phyloP scores from a whole-genome alignment of 2,888 invertebrate genomes.

The Notocelia uddmanniana region DNA sequence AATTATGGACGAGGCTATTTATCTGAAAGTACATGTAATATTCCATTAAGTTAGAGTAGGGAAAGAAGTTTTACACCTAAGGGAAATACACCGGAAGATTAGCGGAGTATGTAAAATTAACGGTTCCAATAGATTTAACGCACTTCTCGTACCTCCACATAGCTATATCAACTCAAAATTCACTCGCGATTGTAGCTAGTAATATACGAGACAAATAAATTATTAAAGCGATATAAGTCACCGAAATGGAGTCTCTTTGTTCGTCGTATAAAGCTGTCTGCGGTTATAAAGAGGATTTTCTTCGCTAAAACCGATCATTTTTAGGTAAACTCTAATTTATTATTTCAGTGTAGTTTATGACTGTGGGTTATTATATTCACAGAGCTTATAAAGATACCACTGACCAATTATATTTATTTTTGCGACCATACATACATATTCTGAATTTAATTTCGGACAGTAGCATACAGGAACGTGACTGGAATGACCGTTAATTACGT shows the following conservation, averaged over 20 bases:
- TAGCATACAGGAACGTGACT: slow-evolving; percentile 53
- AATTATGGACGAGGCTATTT: background rate
- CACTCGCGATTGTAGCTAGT: background rate
- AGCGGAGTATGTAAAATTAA: background rate
- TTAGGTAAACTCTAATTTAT: slow-evolving; percentile 26
- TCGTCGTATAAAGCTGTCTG: slow-evolving; percentile 11
- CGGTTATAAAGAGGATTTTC: slow-evolving; percentile 5
- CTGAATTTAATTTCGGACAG: slow-evolving; percentile 35
- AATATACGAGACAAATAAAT: background rate
- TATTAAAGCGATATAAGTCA: slow-evolving; percentile 1
- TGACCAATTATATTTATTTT: slow-evolving; percentile 31
- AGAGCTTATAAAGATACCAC: slow-evolving; percentile 12
- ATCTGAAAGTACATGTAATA: background rate
- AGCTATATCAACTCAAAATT: background rate
- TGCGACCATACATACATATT: slow-evolving; percentile 20
- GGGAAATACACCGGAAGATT: background rate
- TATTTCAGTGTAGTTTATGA: slow-evolving; percentile 30
- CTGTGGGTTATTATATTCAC: slow-evolving; percentile 3
- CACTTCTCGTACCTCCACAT: background rate
- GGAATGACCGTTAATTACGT: slow-evolving; percentile 65
- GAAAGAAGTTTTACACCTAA: background rate
- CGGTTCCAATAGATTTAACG: background rate
- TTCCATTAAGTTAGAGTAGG: slow-evolving; percentile 1
- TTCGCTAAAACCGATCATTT: slow-evolving; percentile 22
- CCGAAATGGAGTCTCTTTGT: slow-evolving; percentile 8